Percentiles rank a stretch among this genome's conserved stretches.
These are phyloP conservation scores for Holotrichia oblita DNA, from an alignment of 1,140 invertebrate genomes.

Conservation along the genomic window DNA sequence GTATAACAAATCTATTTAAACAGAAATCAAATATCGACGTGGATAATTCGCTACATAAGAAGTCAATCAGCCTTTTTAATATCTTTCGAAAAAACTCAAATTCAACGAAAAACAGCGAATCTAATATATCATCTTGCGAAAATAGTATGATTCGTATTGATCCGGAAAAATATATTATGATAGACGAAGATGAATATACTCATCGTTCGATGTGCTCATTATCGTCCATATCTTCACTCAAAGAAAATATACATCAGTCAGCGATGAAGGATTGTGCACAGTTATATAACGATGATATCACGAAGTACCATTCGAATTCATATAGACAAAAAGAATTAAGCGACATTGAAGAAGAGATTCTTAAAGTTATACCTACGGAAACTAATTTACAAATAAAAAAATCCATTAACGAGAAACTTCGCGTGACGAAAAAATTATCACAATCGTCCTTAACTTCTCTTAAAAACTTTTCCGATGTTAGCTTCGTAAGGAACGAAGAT, in stretches of 20 bases:
- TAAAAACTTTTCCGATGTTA: conserved; percentile 10
- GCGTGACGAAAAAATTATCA: background rate
- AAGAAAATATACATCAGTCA: conserved; percentile 9
- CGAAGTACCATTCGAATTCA: background rate
- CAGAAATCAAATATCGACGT: background rate
- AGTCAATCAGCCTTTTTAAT: conserved; percentile 22
- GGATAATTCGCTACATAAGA: background rate
- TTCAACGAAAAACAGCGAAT: background rate
- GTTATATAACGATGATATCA: background rate
- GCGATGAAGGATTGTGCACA: background rate
- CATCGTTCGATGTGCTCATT: background rate
- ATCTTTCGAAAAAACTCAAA: conserved; percentile 32
- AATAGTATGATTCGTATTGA: conserved; percentile 6
- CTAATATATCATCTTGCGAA: background rate
- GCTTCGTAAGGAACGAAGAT: conserved; percentile 30
- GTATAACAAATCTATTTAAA: conserved; percentile 25
- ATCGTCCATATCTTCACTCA: background rate
- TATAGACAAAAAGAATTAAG: background rate
- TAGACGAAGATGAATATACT: conserved; percentile 9
- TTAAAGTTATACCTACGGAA: conserved; percentile 31
- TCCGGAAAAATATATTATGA: conserved; percentile 23
- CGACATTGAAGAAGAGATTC: conserved; percentile 37
- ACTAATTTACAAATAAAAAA: conserved; percentile 35
- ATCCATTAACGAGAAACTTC: conserved; percentile 28
- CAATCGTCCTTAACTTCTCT: background rate